These are phyloP conservation scores for Sphecodes monilicornis DNA, from an alignment of 2,888 invertebrate genomes.

Conservation along the genomic window DNA sequence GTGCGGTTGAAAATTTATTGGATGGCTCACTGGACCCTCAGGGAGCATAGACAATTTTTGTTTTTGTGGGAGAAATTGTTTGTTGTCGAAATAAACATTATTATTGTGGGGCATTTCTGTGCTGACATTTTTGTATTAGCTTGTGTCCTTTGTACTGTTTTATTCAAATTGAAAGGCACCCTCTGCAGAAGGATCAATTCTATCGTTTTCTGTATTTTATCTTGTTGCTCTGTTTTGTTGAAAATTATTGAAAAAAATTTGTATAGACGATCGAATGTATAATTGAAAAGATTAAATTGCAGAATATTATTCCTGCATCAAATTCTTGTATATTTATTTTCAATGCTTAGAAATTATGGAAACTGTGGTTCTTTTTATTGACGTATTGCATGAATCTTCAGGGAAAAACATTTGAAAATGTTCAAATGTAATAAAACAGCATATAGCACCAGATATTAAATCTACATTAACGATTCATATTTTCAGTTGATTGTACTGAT, in stretches of 20 bases:
- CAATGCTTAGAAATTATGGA: background rate
- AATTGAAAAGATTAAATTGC: background rate
- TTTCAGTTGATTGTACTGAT: background rate
- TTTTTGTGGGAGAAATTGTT: background rate
- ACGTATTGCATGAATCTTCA: no score
- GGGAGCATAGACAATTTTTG: background rate
- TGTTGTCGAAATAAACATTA: background rate
- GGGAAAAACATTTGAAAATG: background rate
- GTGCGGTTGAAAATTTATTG: background rate
- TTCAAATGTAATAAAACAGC: background rate
- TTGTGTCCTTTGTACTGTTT: no score
- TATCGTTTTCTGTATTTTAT: no score
- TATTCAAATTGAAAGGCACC: no score
- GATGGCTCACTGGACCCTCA: background rate
- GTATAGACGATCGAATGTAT: no score
- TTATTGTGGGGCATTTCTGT: background rate
- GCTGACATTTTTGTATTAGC: no score
- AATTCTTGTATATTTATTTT: background rate
- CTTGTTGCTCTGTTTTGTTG: no score
- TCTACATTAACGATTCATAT: background rate
- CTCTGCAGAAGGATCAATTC: no score
- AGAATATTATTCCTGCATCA: background rate
- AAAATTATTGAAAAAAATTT: no score
- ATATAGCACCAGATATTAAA: background rate
- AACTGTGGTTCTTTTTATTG: background rate